These are phyloP conservation scores for Cryptocheilus praepositus DNA, from an alignment of 2,888 invertebrate species.

Conservation along the genomic window DNA sequence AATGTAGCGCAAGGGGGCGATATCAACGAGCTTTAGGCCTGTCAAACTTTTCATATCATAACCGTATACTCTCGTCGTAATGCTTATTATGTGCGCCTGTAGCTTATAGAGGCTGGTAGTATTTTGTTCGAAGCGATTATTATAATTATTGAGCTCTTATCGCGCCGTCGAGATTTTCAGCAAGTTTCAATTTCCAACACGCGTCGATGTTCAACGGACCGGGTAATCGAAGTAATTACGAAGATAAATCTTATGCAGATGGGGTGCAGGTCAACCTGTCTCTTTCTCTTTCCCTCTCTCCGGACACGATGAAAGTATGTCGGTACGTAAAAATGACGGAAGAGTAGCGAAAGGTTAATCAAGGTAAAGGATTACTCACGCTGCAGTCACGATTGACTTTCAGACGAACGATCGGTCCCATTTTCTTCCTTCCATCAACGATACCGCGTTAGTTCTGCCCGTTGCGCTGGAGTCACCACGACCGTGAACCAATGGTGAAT, in stretches of 20 bases:
- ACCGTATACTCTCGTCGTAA: not conserved
- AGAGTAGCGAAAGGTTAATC: conserved; percentile 32
- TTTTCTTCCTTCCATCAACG: conserved; percentile 24
- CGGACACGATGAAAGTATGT: too few relatives aligned
- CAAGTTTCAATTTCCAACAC: too few relatives aligned
- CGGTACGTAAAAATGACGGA: too few relatives aligned
- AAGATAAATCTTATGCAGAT: too few relatives aligned
- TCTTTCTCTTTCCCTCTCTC: not conserved
- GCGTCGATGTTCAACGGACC: too few relatives aligned
- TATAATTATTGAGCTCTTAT: not conserved
- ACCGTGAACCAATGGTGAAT: conserved; percentile 30
- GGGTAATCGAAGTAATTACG: too few relatives aligned
- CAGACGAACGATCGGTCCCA: conserved; percentile 19
- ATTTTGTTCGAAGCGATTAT: not conserved
- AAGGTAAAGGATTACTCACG: conserved; percentile 28
- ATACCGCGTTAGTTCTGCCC: conserved; percentile 12
- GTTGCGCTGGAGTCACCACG: conserved; percentile 14
- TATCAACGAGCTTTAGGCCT: too few relatives aligned
- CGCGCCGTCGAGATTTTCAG: conserved; percentile 19
- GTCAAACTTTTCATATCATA: too few relatives aligned
- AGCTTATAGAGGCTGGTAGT: not conserved
- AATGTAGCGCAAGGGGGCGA: too few relatives aligned
- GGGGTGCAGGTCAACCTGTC: not conserved
- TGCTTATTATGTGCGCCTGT: conserved; percentile 6
- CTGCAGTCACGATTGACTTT: conserved; percentile 44